A percentile compares a stretch with the other conserved stretches of the same genome.
These are phyloP conservation scores for Laticauda laticaudata DNA, from an alignment of 2,113 vertebrate species.

Conservation along the genomic window DNA sequence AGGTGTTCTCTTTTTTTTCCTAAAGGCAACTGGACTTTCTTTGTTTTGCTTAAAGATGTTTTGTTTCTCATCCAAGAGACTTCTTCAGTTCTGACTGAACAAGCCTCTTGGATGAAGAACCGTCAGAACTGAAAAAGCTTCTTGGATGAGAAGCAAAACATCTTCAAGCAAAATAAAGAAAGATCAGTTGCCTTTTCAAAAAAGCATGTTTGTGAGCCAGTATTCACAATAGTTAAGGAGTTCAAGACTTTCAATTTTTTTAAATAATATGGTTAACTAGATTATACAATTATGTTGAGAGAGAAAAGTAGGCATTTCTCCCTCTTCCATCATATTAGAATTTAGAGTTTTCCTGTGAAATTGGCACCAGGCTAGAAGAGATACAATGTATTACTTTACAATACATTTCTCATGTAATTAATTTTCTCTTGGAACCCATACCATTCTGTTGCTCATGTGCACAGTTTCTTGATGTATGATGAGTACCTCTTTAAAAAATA, in stretches of 20 bases:
- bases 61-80: too few relatives aligned
- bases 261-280: background rate
- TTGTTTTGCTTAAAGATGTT: too few relatives aligned
- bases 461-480: background rate
- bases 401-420: background rate
- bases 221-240: background rate
- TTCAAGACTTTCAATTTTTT: background rate
- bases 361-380: background rate
- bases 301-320: background rate
- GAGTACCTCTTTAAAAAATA: background rate
- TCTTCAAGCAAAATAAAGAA: too few relatives aligned
- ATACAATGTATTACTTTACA: background rate
- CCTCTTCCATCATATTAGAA: background rate
- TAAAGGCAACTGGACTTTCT: too few relatives aligned
- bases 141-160: too few relatives aligned
- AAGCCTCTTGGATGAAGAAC: too few relatives aligned
- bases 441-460: background rate
- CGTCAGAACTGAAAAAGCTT: too few relatives aligned
- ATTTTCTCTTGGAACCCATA: background rate
- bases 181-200: too few relatives aligned
- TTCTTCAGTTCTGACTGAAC: too few relatives aligned
- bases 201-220: background rate
- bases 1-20: too few relatives aligned
- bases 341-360: background rate
- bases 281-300: background rate